Percentiles rank a stretch among this genome's conserved stretches.
Conservation (phyloP, 92 coral and sea anemone species). For the Actinernus sp. region DNA sequence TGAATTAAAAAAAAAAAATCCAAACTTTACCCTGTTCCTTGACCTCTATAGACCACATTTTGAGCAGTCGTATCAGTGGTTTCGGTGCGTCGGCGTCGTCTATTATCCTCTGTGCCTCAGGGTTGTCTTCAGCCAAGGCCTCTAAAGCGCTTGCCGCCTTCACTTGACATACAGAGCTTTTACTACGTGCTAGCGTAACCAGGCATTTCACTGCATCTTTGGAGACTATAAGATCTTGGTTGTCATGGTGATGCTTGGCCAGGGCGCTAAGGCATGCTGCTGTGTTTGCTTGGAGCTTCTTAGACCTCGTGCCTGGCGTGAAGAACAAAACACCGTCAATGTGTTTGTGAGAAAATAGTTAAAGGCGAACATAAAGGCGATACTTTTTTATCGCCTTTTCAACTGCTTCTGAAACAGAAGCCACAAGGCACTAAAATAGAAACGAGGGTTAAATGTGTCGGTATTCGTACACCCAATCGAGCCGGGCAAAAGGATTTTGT, state of each 20-base stretch:
- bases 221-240: conserved; percentile 87
- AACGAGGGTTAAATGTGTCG: too few relatives aligned
- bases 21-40: conserved; percentile 92
- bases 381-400: too few relatives aligned
- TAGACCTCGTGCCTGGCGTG: conserved; percentile 81
- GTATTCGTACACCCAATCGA: too few relatives aligned
- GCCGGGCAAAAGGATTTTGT: too few relatives aligned
- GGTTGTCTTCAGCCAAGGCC: conserved; percentile 83
- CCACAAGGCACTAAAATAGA: too few relatives aligned
- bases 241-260: conserved; percentile 75
- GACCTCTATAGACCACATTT: conserved; percentile 97
- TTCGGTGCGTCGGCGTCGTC: conserved; percentile 93
- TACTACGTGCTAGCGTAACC: conserved; percentile 78
- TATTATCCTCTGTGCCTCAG: conserved; percentile 88
- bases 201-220: conserved; percentile 91
- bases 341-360: too few relatives aligned
- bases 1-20: too few relatives aligned
- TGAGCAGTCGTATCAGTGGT: conserved; percentile 90
- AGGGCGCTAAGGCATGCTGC: conserved; percentile 94
- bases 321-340: neutral
- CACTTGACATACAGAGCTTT: conserved; percentile 92
- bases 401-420: too few relatives aligned
- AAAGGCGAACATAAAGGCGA: too few relatives aligned
- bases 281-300: conserved; percentile 95
- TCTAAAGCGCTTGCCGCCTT: conserved; percentile 98